Evolutionary conservation across 2,888 invertebrate genomes (phyloP).

Genomic region (Macrosoma leucophasiata): DNA sequence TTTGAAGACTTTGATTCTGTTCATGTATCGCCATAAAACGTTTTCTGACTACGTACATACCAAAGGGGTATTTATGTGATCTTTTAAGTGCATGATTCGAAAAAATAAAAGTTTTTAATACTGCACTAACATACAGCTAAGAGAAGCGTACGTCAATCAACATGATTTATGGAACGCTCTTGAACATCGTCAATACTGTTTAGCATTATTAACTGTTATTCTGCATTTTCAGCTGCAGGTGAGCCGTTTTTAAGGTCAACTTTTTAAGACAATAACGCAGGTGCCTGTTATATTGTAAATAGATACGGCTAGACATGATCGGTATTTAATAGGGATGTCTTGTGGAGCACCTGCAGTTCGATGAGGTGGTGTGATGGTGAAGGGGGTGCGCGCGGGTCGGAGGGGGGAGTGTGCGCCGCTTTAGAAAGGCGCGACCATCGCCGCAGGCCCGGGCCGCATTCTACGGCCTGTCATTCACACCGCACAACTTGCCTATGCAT

Average conservation of each 20-base stretch:
- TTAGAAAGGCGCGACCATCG: constrained; percentile 76
- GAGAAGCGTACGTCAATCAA: constrained; percentile 1
- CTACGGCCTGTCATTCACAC: constrained; percentile 76
- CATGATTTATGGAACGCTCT: neutral
- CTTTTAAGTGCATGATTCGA: too few species aligned
- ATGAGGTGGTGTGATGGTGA: constrained; percentile 42
- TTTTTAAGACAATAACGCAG: constrained; percentile 67
- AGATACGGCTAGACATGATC: constrained; percentile 70
- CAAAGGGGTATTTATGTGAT: too few species aligned
- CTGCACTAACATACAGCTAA: too few species aligned
- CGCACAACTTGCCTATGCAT: constrained; percentile 74
- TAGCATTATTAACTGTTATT: constrained; percentile 41
- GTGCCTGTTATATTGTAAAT: constrained; percentile 66
- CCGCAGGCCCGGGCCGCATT: constrained; percentile 74
- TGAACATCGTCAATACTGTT: constrained; percentile 11
- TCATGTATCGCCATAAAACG: too few species aligned
- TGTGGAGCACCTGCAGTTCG: constrained; percentile 67
- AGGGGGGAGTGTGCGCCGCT: constrained; percentile 64
- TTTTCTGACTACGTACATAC: too few species aligned
- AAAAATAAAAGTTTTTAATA: too few species aligned
- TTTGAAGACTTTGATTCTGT: too few species aligned
- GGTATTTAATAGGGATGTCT: constrained; percentile 74
- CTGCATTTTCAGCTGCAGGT: constrained; percentile 47
- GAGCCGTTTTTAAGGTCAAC: constrained; percentile 55
- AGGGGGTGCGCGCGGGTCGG: constrained; percentile 47